Evolutionary conservation across 1,140 invertebrate genomes (phyloP).

Genomic region (Metopolophium dirhodum): DNA sequence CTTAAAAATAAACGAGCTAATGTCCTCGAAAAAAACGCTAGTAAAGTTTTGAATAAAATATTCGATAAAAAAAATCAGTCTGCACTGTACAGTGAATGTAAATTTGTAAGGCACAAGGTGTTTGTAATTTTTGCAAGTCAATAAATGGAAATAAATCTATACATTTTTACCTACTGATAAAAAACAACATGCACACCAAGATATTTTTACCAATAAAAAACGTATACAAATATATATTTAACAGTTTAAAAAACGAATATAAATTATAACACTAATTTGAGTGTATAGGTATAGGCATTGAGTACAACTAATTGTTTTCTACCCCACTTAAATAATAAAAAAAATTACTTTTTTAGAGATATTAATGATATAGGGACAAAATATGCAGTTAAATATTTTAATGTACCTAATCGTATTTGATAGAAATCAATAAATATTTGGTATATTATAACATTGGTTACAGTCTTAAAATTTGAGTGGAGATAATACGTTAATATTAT

Average conservation of each 20-base stretch:
- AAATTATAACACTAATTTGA: neutral
- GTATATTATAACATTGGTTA: neutral
- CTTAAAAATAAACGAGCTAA: conserved; percentile 25
- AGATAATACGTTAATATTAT: neutral
- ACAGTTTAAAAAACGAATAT: neutral
- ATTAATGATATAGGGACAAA: neutral
- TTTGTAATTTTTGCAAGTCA: neutral
- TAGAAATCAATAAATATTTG: neutral
- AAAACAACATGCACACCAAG: neutral
- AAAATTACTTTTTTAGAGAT: neutral
- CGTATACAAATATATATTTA: neutral
- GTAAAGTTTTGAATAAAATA: conserved; percentile 29
- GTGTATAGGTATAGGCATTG: neutral
- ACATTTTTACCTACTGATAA: neutral
- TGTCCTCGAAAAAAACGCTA: conserved; percentile 11
- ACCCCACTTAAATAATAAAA: neutral
- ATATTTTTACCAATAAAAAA: neutral
- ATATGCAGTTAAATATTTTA: neutral
- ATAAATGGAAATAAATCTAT: conserved; percentile 6
- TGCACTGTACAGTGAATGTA: neutral
- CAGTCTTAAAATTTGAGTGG: neutral
- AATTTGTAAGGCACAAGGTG: neutral
- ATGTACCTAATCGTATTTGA: neutral
- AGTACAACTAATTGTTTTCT: neutral
- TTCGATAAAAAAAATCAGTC: neutral